phyloP scores from a whole-genome alignment of 1,140 invertebrate species.

The Tigriopus japonicus region DNA sequence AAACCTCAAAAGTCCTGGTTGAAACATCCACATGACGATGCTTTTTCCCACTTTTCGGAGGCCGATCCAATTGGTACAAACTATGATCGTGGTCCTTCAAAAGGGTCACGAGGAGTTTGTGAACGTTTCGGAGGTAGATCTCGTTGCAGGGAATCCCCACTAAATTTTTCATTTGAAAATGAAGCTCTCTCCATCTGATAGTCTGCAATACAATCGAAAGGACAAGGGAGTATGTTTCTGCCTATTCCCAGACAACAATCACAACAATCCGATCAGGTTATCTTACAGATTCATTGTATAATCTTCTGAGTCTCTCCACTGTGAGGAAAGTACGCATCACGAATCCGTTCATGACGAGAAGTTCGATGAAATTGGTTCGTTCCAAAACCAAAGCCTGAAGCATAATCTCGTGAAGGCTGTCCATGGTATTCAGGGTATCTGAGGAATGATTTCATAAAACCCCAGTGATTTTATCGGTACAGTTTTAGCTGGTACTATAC shows the following conservation, averaged over 20 bases:
- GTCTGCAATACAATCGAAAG: neutral
- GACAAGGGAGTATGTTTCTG: constrained; percentile 13
- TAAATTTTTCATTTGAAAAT: neutral
- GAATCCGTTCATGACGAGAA: constrained; percentile 29
- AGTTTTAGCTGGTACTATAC: neutral
- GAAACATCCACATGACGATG: no score
- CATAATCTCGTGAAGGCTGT: constrained; percentile 27
- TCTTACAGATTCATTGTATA: constrained; percentile 24
- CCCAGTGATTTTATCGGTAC: neutral
- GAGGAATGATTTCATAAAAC: constrained; percentile 7
- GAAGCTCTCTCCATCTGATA: neutral
- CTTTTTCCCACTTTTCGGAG: no score
- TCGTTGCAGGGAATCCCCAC: neutral
- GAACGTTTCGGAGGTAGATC: neutral
- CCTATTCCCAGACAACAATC: constrained; percentile 16
- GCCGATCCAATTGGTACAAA: neutral
- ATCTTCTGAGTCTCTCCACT: constrained; percentile 21
- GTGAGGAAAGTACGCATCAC: constrained; percentile 28
- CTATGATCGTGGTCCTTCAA: neutral
- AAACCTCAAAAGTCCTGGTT: no score
- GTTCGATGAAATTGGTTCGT: constrained; percentile 28
- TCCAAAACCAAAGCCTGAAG: constrained; percentile 27
- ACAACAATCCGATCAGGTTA: constrained; percentile 11
- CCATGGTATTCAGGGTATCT: neutral
- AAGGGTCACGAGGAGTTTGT: neutral